phyloP scores from a whole-genome alignment of 2,888 invertebrate genomes.

The Lycaena phlaeas region DNA sequence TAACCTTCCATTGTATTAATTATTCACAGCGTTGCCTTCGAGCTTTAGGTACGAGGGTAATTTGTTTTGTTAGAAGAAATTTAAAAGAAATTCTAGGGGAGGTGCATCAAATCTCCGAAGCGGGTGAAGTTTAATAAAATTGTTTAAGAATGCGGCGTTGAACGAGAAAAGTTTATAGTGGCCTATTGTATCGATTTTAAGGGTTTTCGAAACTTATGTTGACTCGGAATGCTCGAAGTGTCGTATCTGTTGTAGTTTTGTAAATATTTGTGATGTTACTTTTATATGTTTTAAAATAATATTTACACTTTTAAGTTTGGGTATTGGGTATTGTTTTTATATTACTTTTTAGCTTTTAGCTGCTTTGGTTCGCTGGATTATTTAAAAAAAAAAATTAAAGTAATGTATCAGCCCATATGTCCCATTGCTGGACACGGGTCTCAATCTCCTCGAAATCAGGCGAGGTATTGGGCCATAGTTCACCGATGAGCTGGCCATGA shows the following conservation, averaged over 20 bases:
- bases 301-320: no score
- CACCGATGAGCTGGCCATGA: no score
- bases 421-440: no score
- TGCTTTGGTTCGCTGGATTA: no score
- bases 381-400: no score
- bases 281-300: no score
- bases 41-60: slow-evolving; percentile 64
- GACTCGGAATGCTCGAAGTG: neutral
- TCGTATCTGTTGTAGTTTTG: slow-evolving; percentile 7
- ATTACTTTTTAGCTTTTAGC: no score
- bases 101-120: slow-evolving; percentile 42
- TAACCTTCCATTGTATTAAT: slow-evolving; percentile 72
- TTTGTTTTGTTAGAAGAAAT: slow-evolving; percentile 60
- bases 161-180: slow-evolving; percentile 50
- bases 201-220: slow-evolving; percentile 16
- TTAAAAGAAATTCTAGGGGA: slow-evolving; percentile 59
- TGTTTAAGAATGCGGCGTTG: slow-evolving; percentile 59
- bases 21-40: slow-evolving; percentile 66
- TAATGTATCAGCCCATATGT: no score
- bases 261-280: no score
- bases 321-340: no score
- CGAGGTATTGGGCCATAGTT: no score
- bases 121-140: slow-evolving; percentile 62
- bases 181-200: slow-evolving; percentile 44
- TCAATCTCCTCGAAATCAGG: no score